Base-by-base conservation (phyloP, 2,113 vertebrate species). In the Oreotrochilus melanogaster region DNA sequence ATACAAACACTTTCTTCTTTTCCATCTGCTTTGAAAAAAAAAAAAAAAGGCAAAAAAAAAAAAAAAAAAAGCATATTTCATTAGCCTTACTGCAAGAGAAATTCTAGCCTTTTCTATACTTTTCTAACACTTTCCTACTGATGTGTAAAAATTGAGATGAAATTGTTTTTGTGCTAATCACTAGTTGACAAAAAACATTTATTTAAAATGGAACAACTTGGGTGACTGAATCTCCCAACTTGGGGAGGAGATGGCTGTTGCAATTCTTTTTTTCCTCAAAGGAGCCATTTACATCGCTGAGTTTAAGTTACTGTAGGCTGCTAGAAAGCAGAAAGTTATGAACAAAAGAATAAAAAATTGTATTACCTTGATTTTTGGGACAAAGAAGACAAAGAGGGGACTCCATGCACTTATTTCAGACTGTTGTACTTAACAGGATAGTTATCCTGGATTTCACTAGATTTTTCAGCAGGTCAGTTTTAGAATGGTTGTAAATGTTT, bases 31-130 rank as follows among this genome's bases (percentile, higher is more conserved):
- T 97, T 98, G 93, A 35, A 86, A 94, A 96, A 96, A 95, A 75
- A 62, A 84, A 78, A 85, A 91, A 87, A 62, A 76, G 35, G 93
- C 39, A 91, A 88, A 95, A 96, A 96, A 95, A 76, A 33, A 91
- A 88, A 95, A 96, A 96, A 95, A 76, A 33, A 89, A 79, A 94
- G 92, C 5, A 0, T 95, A 65, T 92, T 95, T 96, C 88, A 89
- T 58, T 96, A 92, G 91, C 89, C 56, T 92, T 89, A 58, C 74
- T 78, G 80, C 23, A 0, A 95, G 90, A 86, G 69, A 89, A 96
- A 97, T 76, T 95, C 95, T 96, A 94, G 76, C 60, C 82, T 98
- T 98, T 98, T 97, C 97, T 97, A 91, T 96, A 96, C 95, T 97
- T 97, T 97, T 95, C 96, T 97, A 96, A 97, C 87, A 94, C 82